Evolutionary conservation across 2,888 invertebrate species (phyloP), one percentile per base, ranked within the genome.

Genomic region (Cylindroiulus punctatus): DNA sequence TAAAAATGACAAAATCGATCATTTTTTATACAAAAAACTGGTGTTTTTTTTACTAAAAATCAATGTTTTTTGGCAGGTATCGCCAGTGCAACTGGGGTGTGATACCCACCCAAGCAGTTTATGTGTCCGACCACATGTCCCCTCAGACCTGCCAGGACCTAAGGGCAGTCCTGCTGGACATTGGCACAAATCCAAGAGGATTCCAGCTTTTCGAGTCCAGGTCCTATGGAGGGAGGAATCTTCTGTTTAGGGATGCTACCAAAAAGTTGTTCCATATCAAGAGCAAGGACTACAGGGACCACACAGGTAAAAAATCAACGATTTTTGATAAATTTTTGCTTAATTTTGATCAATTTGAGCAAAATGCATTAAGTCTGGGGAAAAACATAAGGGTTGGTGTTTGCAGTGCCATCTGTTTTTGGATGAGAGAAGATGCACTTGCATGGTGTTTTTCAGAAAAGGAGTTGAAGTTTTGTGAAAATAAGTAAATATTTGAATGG

Each of bases 81-180:
- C 32, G 42, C 26, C 32, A 85, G 42, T 85, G 85, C 76, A 85
- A 85, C 40, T 85, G 85, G 85, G 85, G 85, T 1, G 52, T 85
- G 30, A 32, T 85, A 40, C 85, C 85, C 19, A n/a, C 85, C 26
- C 52, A 81, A 19, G 65, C 81, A 40, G 40, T 85, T 5, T 40
- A 65, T n/a, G 85, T 47, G 40, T 44, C 84, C 22, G 65, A 26
- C 0, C 65, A 65, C 65, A 4, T 65, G 26, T 26, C 65, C 65
- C 65, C 42, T 0, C n/a, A 22, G 12, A 83, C n/a, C 22, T 44
- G 83, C 36, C 83, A 83, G 40, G 40, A 42, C 22, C 12, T 83
- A 32, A 40, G 44, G 42, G 42, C 40, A 83, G 83, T 40, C 10
- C n/a, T 83, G 5, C 40, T 42, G 83, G 83, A 83, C 36, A n/a